Evolutionary conservation across 2,113 vertebrate species (phyloP), one percentile per base, ranked within the genome.

Genomic region (Urocynchramus pylzowi): DNA sequence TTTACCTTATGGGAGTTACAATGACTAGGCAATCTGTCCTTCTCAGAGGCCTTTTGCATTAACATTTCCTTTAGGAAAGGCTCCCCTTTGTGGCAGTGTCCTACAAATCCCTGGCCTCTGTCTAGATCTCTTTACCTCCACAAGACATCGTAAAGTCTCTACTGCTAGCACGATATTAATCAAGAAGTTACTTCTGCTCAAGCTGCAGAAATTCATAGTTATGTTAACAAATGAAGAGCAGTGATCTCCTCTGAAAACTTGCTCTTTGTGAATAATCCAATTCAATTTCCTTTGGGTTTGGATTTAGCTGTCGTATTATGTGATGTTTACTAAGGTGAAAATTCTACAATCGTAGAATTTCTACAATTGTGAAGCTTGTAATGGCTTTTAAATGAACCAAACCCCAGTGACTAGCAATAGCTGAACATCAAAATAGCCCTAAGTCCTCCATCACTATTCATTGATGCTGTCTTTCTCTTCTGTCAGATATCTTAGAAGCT

Each of bases 61-160:
- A 30, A 7, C 7, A 22, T 27, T 52, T 84, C 53, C 18, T 20
- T 53, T 17, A 84, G 21, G 39, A 37, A 80, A 35, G 13, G 27
- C 13, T 79, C 17, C 7, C 15, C 16, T 67, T 67, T 47, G 37
- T 42, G 30, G 6, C 8, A 86, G 31, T 11, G 14, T 44, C 12
- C 27, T 35, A 13, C 8, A 87, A 81, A 63, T 21, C 16, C 3
- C 19, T 35, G 37, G 6, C 21, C 24, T 83, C 13, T 67, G 15
- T 18, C 27, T 18, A 54, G 19, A 35, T 3, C 7, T 81, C 33
- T 64, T 57, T 22, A 63, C 7, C 16, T 76, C n/a, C 24, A 20
- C 3, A 5, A 0, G 2, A 3, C 44, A 30, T n/a, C 4, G 0
- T 18, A 54, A 73, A 63, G 11, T 44, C 57, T 18, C 24, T 71